A percentile compares a stretch with the other conserved stretches of the same genome.
These are phyloP conservation scores for Alaudala cheleensis DNA, from an alignment of 2,113 vertebrate genomes.

Conservation along the genomic window DNA sequence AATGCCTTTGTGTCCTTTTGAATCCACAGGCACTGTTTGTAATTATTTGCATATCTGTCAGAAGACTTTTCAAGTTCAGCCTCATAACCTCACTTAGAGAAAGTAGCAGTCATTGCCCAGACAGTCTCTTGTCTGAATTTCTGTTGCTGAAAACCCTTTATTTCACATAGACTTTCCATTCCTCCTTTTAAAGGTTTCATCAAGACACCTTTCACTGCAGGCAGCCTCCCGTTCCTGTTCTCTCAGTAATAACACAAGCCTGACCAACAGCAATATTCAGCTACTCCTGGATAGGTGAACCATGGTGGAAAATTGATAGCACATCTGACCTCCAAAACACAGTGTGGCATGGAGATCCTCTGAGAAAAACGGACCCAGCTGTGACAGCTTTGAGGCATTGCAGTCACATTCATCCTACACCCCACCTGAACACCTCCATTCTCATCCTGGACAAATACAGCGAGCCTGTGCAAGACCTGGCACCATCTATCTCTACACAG, in stretches of 20 bases:
- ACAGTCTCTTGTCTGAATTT: not conserved
- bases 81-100: not conserved
- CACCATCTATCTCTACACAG: not conserved
- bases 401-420: not conserved
- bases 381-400: not conserved
- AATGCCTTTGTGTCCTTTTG: not conserved
- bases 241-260: not conserved
- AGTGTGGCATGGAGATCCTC: rapidly evolving
- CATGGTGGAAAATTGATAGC: rapidly evolving
- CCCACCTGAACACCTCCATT: not conserved
- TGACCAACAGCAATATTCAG: not conserved
- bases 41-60: not conserved
- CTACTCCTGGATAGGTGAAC: not conserved
- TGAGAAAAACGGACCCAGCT: not conserved
- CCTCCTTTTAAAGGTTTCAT: not conserved
- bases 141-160: not conserved
- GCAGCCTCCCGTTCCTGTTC: not conserved
- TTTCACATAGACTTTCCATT: not conserved
- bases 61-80: not conserved
- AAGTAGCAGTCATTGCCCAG: not conserved
- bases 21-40: not conserved
- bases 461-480: not conserved
- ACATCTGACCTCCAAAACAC: not conserved
- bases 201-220: not conserved
- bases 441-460: not conserved